Percentiles rank a stretch among this genome's conserved stretches.
phyloP scores from a whole-genome alignment of 2,888 invertebrate genomes.

The Zhuqinia jingwanae region DNA sequence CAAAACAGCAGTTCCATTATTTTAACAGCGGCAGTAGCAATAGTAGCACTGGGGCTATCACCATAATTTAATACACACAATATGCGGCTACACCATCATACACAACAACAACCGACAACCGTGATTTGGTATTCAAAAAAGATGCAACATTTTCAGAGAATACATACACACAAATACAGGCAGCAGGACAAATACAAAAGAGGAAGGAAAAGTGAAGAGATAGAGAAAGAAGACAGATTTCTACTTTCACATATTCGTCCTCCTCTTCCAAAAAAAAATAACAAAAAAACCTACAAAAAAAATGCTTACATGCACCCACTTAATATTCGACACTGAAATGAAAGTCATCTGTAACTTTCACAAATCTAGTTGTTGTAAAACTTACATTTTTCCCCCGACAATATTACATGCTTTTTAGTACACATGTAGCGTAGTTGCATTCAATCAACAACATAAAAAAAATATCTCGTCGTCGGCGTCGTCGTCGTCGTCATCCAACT shows the following conservation, averaged over 20 bases:
- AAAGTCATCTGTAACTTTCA: constrained; percentile 70
- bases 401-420: constrained; percentile 21
- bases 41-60: not conserved
- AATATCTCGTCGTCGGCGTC: not conserved
- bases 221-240: constrained; percentile 28
- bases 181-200: not conserved
- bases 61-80: constrained; percentile 19
- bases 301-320: constrained; percentile 62
- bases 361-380: constrained; percentile 60
- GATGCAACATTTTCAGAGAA: constrained; percentile 20
- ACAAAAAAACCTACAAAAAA: no score
- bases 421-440: constrained; percentile 45
- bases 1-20: not conserved
- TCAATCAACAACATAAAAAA: constrained; percentile 56
- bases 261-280: constrained; percentile 32
- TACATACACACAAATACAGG: constrained; percentile 39
- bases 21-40: no score
- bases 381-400: not conserved
- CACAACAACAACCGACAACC: not conserved
- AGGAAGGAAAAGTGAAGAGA: constrained; percentile 10
- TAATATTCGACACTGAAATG: constrained; percentile 69
- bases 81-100: not conserved
- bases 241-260: not conserved
- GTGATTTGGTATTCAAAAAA: constrained; percentile 71
- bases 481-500: no score